Percentiles rank a stretch among this genome's conserved stretches.
phyloP scores from a whole-genome alignment of 2,113 vertebrate genomes.

The Callorhinus ursinus region DNA sequence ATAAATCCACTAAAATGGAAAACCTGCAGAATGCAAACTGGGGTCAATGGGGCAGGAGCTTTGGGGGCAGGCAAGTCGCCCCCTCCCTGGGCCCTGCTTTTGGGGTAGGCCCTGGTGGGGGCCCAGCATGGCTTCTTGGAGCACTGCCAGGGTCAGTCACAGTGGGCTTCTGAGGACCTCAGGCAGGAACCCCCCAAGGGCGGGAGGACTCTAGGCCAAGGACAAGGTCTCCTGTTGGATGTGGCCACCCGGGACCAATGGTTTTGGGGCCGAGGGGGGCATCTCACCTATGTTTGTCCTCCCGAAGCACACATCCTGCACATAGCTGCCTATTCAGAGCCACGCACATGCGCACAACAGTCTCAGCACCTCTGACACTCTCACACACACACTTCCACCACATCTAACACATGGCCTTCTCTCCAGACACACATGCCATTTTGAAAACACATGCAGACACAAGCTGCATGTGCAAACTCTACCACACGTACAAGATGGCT shows the following conservation, averaged over 20 bases:
- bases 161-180: slow-evolving; percentile 59
- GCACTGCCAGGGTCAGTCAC: slow-evolving; percentile 59
- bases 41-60: slow-evolving; percentile 35
- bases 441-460: slow-evolving; percentile 31
- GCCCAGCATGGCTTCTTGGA: slow-evolving; percentile 79
- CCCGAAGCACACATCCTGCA: not conserved
- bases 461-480: not conserved
- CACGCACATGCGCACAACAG: not conserved
- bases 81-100: slow-evolving; percentile 64
- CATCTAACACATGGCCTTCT: not conserved
- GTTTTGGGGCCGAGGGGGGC: not conserved
- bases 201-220: slow-evolving; percentile 68
- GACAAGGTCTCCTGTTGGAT: slow-evolving; percentile 71
- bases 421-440: not conserved
- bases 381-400: not conserved
- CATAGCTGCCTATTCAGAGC: not conserved
- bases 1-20: slow-evolving; percentile 82
- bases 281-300: not conserved
- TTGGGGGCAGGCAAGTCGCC: slow-evolving; percentile 71
- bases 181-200: slow-evolving; percentile 71
- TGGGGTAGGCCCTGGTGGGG: slow-evolving; percentile 62
- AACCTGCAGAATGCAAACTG: slow-evolving; percentile 76
- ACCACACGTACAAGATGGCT: not conserved
- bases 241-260: not conserved
- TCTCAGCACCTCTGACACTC: not conserved